Conservation (phyloP, 2,113 vertebrate species). For the Hyla sarda region DNA sequence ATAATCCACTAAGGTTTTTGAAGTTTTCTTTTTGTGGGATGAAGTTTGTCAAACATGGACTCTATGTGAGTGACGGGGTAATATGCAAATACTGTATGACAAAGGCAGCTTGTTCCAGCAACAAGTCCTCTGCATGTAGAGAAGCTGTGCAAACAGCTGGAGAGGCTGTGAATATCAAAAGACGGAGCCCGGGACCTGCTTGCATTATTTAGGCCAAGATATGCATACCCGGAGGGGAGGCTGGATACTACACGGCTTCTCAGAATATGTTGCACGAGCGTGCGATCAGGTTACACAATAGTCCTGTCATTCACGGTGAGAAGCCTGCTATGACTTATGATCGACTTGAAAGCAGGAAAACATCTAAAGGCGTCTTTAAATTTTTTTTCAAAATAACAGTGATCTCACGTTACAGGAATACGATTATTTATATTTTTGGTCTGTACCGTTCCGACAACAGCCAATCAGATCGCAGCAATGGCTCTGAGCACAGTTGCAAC, state of each 20-base stretch:
- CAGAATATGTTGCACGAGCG: background rate
- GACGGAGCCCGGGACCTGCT: background rate
- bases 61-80: background rate
- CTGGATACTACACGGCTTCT: background rate
- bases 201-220: background rate
- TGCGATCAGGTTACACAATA: constrained; percentile 15
- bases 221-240: constrained; percentile 10
- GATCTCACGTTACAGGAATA: background rate
- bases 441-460: background rate
- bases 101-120: background rate
- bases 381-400: background rate
- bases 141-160: constrained; percentile 41
- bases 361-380: background rate
- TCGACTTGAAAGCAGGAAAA: background rate
- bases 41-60: constrained; percentile 9
- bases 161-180: background rate
- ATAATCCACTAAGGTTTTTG: constrained; percentile 4
- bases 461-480: background rate
- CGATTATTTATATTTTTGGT: background rate
- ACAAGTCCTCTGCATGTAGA: background rate
- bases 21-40: constrained; percentile 1
- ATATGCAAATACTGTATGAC: constrained; percentile 3
- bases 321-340: background rate
- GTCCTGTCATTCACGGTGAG: background rate
- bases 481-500: background rate